A percentile compares a stretch with the other conserved stretches of the same genome.
Evolutionary conservation across 2,797 vertebrate species (phyloP).

Genomic region (Sus cebifrons): DNA sequence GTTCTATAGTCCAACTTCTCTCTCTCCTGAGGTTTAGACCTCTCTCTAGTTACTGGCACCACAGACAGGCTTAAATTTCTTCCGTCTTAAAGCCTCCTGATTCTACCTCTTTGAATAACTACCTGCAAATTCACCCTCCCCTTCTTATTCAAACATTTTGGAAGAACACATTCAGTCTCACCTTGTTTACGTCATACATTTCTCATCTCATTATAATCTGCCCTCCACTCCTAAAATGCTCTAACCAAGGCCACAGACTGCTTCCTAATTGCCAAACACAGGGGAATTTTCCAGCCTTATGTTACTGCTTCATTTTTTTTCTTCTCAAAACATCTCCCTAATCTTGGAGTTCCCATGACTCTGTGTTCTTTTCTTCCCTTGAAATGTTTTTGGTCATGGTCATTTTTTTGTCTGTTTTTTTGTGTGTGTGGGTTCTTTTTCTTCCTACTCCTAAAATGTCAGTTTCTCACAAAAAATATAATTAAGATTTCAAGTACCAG

Average conservation of each 20-base stretch:
- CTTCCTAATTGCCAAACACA: constrained; percentile 45
- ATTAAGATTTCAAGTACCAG: not conserved
- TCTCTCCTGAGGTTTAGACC: not conserved
- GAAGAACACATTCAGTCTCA: not conserved
- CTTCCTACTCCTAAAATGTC: not conserved
- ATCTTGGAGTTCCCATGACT: constrained; percentile 19
- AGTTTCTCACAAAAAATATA: not conserved
- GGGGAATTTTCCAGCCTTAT: not conserved
- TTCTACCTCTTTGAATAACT: not conserved
- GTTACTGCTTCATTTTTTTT: not conserved
- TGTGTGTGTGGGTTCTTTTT: not conserved
- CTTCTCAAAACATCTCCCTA: not conserved
- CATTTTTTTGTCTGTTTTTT: not conserved
- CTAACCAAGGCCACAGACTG: not conserved
- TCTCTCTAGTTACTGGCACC: not conserved
- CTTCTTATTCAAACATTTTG: constrained; percentile 7
- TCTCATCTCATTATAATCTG: not conserved
- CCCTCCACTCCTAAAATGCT: not conserved
- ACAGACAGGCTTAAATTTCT: not conserved
- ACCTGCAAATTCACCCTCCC: not conserved
- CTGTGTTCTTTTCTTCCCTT: not conserved
- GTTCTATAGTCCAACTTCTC: not conserved
- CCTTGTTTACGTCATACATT: not conserved
- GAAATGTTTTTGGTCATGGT: constrained; percentile 12
- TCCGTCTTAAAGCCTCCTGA: not conserved